Evolutionary conservation across 1,140 invertebrate genomes (phyloP), one percentile per base, ranked within the genome.

Genomic region (Achatina immaculata): DNA sequence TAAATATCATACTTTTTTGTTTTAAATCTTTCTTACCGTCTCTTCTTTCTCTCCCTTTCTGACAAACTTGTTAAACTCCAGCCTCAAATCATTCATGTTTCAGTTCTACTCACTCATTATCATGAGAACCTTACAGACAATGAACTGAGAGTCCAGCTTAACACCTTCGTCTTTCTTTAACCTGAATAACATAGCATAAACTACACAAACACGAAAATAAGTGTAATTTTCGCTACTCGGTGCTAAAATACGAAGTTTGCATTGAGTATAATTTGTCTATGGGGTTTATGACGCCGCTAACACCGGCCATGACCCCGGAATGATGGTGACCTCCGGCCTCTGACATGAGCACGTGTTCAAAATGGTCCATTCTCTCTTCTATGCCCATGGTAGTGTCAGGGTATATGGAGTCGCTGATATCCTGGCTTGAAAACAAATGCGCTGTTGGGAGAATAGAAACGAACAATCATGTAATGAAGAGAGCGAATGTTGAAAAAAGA

Each of bases 221-320:
- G 21, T 45, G 19, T 9, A 14, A 36, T 9, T 9, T 43, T 51
- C n/a, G 62, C 83, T 82, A 88, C 43, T 88, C 87, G 19, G 78
- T 78, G 66, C 79, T 88, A 81, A 89, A 89, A 76, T 89, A 89
- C 16, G 88, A 89, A 24, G 69, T 85, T 55, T 89, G 88, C 97
- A 99, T 99, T 86, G 98, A 95, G 92, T 98, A 99, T 71, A 99
- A 94, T 92, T 98, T 98, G 91, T 99, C 97, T 84, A 99, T 99
- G 51, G 97, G 97, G 91, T 98, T 98, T 36, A 87, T 81, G 28
- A 87, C 42, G 71, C 78, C 55, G 0, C 72, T 80, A 72, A 78
- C 66, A 0, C 77, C 82, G 19, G 73, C n/a, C 40, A 58, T 82
- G 81, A 81, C 40, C 24, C 31, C 65, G 19, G 62, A 43, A 28